Percentiles rank a stretch among this genome's conserved stretches.
Evolutionary conservation across 2,113 vertebrate species (phyloP).

Genomic region (Cheilinus undulatus): DNA sequence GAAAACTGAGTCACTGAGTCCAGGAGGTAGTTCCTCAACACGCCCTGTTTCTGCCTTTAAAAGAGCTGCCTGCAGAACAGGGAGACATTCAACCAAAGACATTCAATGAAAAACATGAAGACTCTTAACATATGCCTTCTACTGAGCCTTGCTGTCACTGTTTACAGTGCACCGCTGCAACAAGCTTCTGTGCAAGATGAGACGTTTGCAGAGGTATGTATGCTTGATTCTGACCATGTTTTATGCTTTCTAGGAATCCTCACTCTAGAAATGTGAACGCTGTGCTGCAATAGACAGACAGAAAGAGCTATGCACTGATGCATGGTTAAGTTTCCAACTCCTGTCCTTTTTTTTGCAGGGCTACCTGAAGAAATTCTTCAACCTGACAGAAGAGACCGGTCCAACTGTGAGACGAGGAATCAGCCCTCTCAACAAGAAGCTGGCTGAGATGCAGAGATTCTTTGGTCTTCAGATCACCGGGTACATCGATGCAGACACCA

Average conservation of each 20-base stretch:
- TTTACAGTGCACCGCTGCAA: conserved; percentile 59
- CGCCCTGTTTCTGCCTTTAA: conserved; percentile 47
- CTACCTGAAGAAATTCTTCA: conserved; percentile 80
- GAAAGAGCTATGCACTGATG: too few relatives aligned
- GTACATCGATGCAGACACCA: conserved; percentile 76
- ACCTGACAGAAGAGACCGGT: conserved; percentile 65
- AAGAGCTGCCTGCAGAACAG: conserved; percentile 33
- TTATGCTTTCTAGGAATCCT: background rate
- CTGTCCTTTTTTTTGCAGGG: conserved; percentile 58
- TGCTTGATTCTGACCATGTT: background rate
- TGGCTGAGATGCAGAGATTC: conserved; percentile 89
- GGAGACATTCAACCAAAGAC: conserved; percentile 31
- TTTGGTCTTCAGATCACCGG: conserved; percentile 85
- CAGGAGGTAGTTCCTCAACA: conserved; percentile 47
- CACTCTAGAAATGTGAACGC: too few relatives aligned
- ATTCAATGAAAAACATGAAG: too few relatives aligned
- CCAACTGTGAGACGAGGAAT: conserved; percentile 3
- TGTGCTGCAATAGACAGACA: too few relatives aligned
- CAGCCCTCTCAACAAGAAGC: conserved; percentile 62
- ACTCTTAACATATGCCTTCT: conserved; percentile 57
- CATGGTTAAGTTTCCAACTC: background rate
- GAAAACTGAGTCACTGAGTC: conserved; percentile 16
- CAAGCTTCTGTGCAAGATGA: conserved; percentile 49
- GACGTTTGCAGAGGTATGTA: conserved; percentile 73
- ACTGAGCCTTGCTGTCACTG: conserved; percentile 57